phyloP scores from a whole-genome alignment of 2,113 vertebrate species.

The Hippoglossus stenolepis region DNA sequence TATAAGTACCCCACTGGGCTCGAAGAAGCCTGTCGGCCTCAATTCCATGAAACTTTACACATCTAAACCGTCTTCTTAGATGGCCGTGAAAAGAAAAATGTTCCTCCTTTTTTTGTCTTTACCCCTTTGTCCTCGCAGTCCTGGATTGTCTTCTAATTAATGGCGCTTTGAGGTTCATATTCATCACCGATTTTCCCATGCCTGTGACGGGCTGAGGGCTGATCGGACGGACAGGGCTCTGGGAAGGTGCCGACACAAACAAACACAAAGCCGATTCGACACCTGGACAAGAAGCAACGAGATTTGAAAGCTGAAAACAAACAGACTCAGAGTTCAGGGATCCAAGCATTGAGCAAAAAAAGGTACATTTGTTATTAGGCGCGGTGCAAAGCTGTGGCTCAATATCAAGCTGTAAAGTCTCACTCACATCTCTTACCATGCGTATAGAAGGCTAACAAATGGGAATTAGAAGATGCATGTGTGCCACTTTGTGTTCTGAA shows the following conservation, averaged over 20 bases:
- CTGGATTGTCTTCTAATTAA: slow-evolving; percentile 77
- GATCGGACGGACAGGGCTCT: slow-evolving; percentile 59
- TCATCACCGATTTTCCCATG: slow-evolving; percentile 69
- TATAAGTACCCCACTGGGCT: slow-evolving; percentile 79
- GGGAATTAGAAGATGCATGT: slow-evolving; percentile 12
- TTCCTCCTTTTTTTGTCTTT: slow-evolving; percentile 67
- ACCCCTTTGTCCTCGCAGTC: slow-evolving; percentile 54
- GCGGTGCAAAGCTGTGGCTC: not conserved
- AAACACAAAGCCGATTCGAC: slow-evolving; percentile 36
- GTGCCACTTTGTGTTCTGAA: slow-evolving; percentile 44
- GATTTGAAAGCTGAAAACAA: slow-evolving; percentile 41
- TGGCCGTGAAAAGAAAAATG: slow-evolving; percentile 73
- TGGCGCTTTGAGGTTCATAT: slow-evolving; percentile 67
- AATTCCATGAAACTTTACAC: slow-evolving; percentile 69
- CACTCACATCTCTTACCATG: not conserved
- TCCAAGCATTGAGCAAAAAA: not conserved
- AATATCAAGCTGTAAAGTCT: not conserved
- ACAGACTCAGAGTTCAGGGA: slow-evolving; percentile 2
- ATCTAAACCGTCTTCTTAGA: slow-evolving; percentile 68
- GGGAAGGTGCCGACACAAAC: slow-evolving; percentile 60
- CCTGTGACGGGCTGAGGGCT: slow-evolving; percentile 46
- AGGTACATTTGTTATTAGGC: not conserved
- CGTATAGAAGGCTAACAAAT: not conserved
- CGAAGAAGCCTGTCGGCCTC: slow-evolving; percentile 71
- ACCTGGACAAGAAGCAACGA: slow-evolving; percentile 42